Evolutionary conservation across 1,140 invertebrate species (phyloP).

Genomic region (Musca domestica): DNA sequence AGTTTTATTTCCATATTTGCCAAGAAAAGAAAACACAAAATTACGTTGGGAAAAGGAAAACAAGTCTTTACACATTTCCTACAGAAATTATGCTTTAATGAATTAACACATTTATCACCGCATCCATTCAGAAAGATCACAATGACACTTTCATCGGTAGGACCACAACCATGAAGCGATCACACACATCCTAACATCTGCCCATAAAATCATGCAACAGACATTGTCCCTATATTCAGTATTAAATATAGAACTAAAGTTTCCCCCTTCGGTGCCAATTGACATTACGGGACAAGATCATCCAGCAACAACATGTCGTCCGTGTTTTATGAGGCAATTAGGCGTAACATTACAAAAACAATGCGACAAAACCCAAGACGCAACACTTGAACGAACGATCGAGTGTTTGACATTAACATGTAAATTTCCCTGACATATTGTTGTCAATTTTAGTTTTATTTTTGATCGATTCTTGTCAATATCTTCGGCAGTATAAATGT

Average conservation of each 20-base stretch:
- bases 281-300: neutral
- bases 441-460: constrained; percentile 2
- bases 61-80: neutral
- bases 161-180: too few species aligned
- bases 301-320: neutral
- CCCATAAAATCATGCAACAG: too few species aligned
- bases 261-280: neutral
- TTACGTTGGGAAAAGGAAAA: too few species aligned
- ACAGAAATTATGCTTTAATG: neutral
- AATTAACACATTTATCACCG: neutral
- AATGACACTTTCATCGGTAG: too few species aligned
- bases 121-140: neutral
- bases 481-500: neutral
- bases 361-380: neutral
- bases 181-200: too few species aligned
- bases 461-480: constrained; percentile 18
- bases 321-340: constrained; percentile 15
- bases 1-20: too few species aligned
- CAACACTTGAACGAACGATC: neutral
- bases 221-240: too few species aligned
- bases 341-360: too few species aligned
- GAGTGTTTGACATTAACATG: neutral
- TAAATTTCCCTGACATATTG: constrained; percentile 17
- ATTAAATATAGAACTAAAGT: neutral
- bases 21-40: too few species aligned